A percentile compares a stretch with the other conserved stretches of the same genome.
Conservation (phyloP, 2,888 invertebrate species). For the Drosophila subsilvestris region DNA sequence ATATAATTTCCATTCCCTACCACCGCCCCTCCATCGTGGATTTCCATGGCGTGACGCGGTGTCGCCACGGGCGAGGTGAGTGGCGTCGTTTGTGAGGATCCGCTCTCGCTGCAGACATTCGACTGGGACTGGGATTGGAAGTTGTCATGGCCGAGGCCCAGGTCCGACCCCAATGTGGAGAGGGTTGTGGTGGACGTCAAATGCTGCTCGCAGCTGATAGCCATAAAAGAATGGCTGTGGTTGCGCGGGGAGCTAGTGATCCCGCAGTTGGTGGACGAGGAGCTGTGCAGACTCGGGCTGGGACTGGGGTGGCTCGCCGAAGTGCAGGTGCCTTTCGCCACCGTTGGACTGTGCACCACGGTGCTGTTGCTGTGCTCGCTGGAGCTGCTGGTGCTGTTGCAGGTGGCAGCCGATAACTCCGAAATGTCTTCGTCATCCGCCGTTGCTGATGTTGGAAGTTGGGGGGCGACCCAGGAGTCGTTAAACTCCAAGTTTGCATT, state of each 20-base stretch:
- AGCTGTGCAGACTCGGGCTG: constrained; percentile 75
- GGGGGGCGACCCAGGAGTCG: constrained; percentile 51
- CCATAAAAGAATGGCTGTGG: constrained; percentile 30
- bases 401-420: constrained; percentile 80
- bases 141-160: constrained; percentile 39
- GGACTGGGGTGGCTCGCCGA: constrained; percentile 59
- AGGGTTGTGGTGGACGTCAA: constrained; percentile 50
- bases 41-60: constrained; percentile 7
- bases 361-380: constrained; percentile 82
- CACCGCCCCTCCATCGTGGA: background rate
- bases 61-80: constrained; percentile 56
- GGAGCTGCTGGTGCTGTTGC: constrained; percentile 82
- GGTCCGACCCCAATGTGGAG: constrained; percentile 56
- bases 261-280: constrained; percentile 43
- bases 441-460: constrained; percentile 22
- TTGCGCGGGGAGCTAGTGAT: background rate
- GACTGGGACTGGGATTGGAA: constrained; percentile 1
- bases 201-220: constrained; percentile 48
- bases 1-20: constrained; percentile 64
- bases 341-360: constrained; percentile 79
- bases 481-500: constrained; percentile 70
- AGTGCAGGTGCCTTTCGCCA: constrained; percentile 27
- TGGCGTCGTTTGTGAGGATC: constrained; percentile 32
- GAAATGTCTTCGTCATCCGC: constrained; percentile 80
- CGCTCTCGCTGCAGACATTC: constrained; percentile 16